Percentiles rank a stretch among this genome's conserved stretches.
These are phyloP conservation scores for Alouatta palliata DNA, from an alignment of 2,113 vertebrate genomes.

Conservation along the genomic window DNA sequence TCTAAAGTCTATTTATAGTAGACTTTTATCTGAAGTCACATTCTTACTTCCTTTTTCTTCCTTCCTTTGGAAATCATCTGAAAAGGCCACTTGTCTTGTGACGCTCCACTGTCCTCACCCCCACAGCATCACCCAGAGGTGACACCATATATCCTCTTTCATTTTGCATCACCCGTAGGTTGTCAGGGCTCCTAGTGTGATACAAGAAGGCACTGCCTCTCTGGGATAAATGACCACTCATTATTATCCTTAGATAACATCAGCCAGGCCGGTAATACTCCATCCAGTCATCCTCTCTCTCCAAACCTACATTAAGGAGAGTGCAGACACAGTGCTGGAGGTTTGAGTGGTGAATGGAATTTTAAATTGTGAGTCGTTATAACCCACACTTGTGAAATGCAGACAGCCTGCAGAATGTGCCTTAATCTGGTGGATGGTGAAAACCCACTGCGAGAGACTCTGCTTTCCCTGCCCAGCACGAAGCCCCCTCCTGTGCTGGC, in stretches of 20 bases:
- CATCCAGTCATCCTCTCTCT: not conserved
- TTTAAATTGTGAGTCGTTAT: not conserved
- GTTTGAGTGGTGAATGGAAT: not conserved
- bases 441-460: not conserved
- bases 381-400: not conserved
- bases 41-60: conserved; percentile 65
- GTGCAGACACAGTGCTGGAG: not conserved
- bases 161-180: conserved; percentile 20
- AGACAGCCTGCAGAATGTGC: not conserved
- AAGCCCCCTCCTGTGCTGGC: no score
- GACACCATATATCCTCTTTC: conserved; percentile 70
- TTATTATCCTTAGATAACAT: no score
- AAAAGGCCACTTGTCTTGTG: conserved; percentile 61
- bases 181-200: not conserved
- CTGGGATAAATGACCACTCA: not conserved
- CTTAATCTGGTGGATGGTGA: not conserved
- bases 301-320: not conserved
- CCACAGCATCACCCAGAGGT: not conserved
- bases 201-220: not conserved
- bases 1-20: not conserved
- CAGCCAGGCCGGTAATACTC: not conserved
- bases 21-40: not conserved
- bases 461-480: not conserved
- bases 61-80: conserved; percentile 58
- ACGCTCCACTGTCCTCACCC: conserved; percentile 35